Base-by-base conservation (phyloP, 2,888 invertebrate species). In the Blastobasis adustella region DNA sequence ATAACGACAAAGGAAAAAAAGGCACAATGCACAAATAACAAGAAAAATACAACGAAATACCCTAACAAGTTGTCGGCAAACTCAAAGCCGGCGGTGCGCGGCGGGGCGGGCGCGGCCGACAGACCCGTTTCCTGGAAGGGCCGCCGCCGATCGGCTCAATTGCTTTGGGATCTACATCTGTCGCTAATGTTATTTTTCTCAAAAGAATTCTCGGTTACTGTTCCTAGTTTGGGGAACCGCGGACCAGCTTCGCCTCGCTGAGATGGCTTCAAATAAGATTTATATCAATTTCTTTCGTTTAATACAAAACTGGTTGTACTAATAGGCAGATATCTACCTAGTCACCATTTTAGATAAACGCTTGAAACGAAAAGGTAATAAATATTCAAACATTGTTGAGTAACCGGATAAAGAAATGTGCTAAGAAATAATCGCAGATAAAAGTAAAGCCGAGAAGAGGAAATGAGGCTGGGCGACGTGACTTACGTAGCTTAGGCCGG, bases 91-190 rank as follows among this genome's bases (percentile, higher is more conserved):
- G 63, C 50, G 50, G 50, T 37, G 46, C 61, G 62, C 57, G 57
- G 59, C 58, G 55, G 55, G 53, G 49, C 54, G 58, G 54, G 58
- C 55, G 58, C 61, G 53, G 58, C 61, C 55, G 62, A 62, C 63
- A 37, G 45, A 45, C 40, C 37, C 39, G 49, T 77, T 87, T 88
- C 87, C 79, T 72, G 82, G 87, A 88, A 88, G 87, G 86, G 69
- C 74, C 67, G 67, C 72, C 73, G 69, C 76, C 76, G 73, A 72
- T 72, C 78, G 73, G 67, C 71, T 73, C 73, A 66, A 73, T 72
- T 71, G 67, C 73, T 75, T 69, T 66, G 70, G 70, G 69, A 72
- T 71, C 73, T 71, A 79, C 85, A 86, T 85, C 85, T 86, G 86
- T 82, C 76, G 73, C 72, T 79, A 72, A 77, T 73, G 76, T 67